Base-by-base conservation (phyloP, 2,113 vertebrate species). In the Oreochromis aureus region DNA sequence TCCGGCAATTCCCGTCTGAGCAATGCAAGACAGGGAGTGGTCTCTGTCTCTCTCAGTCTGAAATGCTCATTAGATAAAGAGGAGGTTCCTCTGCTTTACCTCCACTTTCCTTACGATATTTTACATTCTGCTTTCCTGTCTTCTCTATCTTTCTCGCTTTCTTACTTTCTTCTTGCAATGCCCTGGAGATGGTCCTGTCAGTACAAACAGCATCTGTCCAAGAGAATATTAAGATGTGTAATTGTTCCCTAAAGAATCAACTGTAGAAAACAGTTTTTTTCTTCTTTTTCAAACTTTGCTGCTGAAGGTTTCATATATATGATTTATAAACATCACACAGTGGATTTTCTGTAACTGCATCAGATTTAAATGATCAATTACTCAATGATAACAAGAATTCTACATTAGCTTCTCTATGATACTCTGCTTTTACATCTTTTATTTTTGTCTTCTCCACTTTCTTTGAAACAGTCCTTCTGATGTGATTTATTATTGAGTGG, bases 141-240 rank as follows among this genome's bases (percentile, higher is more conserved):
- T 91, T 48, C 34, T 91, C 22, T 30, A 19, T 92, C 44, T 84
- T 80, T 69, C 79, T 89, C 55, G 56, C 61, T 83, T 59, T 86
- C 71, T 82, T 59, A 22, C 58, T 54, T 36, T 85, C 19, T 51
- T 80, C 58, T 61, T 51, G 32, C 83, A 89, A 91, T 86, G 73
- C 94, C 92, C 94, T 58, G 54, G 93, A 94, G 94, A 95, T 58
- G 63, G 39, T 80, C 54, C 73, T 10, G 83, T 80, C 56, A 46
- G 86, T 86, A 87, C 92, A 94, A 93, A 94, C 93, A 90, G 86
- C 94, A 94, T 94, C 94, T 95, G 94, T 95, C 91, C 71, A 24
- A 22, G 69, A 91, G 81, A 91, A 89, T 81, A 87, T 91, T 88
- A 87, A 89, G 83, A 85, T 93, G 85, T 88, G 73, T 91, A 93